Conservation (phyloP, 1,140 invertebrate genomes). For the Drosophila nebulosa region DNA sequence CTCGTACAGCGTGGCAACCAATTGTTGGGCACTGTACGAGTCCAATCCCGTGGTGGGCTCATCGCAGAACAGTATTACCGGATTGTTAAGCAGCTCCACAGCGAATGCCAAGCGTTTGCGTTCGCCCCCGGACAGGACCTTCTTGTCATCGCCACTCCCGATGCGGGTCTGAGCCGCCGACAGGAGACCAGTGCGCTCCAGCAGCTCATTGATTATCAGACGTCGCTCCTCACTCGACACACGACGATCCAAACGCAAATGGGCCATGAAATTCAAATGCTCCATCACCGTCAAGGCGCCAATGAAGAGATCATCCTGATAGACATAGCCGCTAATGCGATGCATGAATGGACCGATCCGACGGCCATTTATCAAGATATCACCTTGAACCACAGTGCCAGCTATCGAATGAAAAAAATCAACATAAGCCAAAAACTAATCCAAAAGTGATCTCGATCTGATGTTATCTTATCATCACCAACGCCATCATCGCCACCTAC, state of each 20-base stretch:
- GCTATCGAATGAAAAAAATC: constrained; percentile 80
- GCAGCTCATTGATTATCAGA: constrained; percentile 86
- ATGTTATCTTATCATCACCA: constrained; percentile 52
- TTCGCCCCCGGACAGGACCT: constrained; percentile 96
- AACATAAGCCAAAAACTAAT: constrained; percentile 25
- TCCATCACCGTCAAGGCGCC: constrained; percentile 93
- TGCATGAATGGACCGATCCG: constrained; percentile 88
- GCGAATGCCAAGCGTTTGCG: constrained; percentile 96
- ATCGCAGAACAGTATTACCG: constrained; percentile 96
- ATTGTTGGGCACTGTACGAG: constrained; percentile 93
- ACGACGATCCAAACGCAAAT: constrained; percentile 89
- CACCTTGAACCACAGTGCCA: constrained; percentile 87
- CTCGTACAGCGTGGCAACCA: constrained; percentile 88
- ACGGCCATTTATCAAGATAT: constrained; percentile 88
- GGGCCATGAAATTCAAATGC: constrained; percentile 94
- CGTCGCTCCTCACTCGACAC: constrained; percentile 83
- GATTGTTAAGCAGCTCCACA: constrained; percentile 95
- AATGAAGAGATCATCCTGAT: constrained; percentile 96
- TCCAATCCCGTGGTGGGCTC: constrained; percentile 97
- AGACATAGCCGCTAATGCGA: constrained; percentile 93
- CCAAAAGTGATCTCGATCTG: constrained; percentile 20
- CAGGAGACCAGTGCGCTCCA: constrained; percentile 88
- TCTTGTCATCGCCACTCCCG: constrained; percentile 86
- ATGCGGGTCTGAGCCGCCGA: constrained; percentile 88
- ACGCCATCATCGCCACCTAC: constrained; percentile 77